Percentiles rank a stretch among this genome's conserved stretches.
These are phyloP conservation scores for Acanthosoma haemorrhoidale DNA, from an alignment of 2,888 invertebrate species.

Conservation along the genomic window DNA sequence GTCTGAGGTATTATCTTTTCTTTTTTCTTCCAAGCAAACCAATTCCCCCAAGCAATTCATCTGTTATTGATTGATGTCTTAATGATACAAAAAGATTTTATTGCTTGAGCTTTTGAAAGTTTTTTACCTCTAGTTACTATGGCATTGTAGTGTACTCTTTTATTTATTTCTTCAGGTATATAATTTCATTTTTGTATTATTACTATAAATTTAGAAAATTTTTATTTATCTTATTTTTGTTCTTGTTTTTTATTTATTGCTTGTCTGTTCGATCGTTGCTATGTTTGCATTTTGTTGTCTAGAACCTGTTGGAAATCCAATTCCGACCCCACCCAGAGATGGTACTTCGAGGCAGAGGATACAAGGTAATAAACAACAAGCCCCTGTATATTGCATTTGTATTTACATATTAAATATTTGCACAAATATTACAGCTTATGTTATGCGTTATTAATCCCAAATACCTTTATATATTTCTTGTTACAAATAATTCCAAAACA, in stretches of 20 bases:
- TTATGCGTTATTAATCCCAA: too few species aligned
- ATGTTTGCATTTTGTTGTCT: constrained; percentile 39
- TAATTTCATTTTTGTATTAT: background rate
- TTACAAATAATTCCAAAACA: too few species aligned
- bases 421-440: background rate
- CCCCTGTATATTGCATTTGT: background rate
- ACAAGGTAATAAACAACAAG: constrained; percentile 33
- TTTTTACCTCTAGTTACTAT: background rate
- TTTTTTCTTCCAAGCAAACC: too few species aligned
- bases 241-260: constrained; percentile 4
- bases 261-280: constrained; percentile 21
- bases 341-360: constrained; percentile 33
- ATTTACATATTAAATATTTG: background rate
- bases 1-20: too few species aligned
- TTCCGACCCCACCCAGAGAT: constrained; percentile 38
- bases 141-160: background rate
- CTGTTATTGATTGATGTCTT: too few species aligned
- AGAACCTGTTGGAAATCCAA: constrained; percentile 39
- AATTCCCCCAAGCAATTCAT: too few species aligned
- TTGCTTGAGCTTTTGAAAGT: background rate
- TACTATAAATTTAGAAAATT: constrained; percentile 15
- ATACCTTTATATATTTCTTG: too few species aligned
- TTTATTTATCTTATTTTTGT: background rate
- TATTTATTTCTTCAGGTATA: background rate
- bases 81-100: too few species aligned